Percentiles rank a stretch among this genome's conserved stretches.
Conservation (phyloP, 2,888 invertebrate species). For the Synanthedon myopaeformis region DNA sequence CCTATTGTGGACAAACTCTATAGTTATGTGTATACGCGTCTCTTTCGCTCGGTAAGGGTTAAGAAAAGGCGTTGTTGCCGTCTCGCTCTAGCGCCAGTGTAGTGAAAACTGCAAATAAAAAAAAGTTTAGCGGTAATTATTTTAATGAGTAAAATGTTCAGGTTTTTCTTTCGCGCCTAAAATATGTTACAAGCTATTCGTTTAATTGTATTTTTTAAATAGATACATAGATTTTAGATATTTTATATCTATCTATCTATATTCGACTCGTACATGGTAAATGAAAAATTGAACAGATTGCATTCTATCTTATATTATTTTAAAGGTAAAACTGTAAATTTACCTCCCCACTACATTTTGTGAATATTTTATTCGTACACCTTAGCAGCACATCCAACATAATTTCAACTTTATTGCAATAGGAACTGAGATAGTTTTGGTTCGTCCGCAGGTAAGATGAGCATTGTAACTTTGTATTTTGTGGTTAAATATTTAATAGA, state of each 20-base stretch:
- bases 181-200: not conserved
- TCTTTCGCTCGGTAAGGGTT: slow-evolving; percentile 12
- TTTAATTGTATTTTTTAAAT: no score
- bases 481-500: not conserved
- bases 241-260: no score
- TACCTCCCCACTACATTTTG: slow-evolving; percentile 28
- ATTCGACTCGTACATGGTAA: not conserved
- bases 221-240: no score
- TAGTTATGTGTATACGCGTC: slow-evolving; percentile 23
- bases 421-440: not conserved
- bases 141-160: not conserved
- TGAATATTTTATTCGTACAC: slow-evolving; percentile 34
- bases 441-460: not conserved
- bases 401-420: not conserved
- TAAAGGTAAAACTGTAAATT: slow-evolving; percentile 4
- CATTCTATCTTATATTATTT: not conserved
- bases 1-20: slow-evolving; percentile 1
- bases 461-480: not conserved
- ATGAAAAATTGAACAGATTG: not conserved
- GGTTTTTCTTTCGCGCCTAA: not conserved
- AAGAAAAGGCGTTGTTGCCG: slow-evolving; percentile 7
- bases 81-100: slow-evolving; percentile 8
- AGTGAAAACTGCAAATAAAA: slow-evolving; percentile 8
- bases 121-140: slow-evolving; percentile 7
- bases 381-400: not conserved